Percentiles rank a stretch among this genome's conserved stretches.
Evolutionary conservation across 2,888 invertebrate genomes (phyloP).

Genomic region (Rhogogaster chlorosoma): DNA sequence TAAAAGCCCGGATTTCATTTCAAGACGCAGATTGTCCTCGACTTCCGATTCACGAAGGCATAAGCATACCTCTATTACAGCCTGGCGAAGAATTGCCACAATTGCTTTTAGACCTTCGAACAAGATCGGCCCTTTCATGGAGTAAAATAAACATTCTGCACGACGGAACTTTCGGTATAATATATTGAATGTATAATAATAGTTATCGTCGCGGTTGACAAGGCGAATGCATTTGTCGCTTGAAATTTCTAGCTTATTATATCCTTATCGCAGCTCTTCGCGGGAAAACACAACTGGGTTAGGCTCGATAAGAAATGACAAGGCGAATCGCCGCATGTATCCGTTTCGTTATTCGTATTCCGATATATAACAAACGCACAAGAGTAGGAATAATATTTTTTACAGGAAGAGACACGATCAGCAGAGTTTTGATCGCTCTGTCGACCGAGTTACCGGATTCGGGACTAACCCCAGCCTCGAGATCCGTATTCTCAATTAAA

Average conservation of each 20-base stretch:
- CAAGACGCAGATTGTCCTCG: slow-evolving; percentile 89
- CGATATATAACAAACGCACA: neutral
- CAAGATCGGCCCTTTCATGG: slow-evolving; percentile 85
- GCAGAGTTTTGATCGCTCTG: slow-evolving; percentile 82
- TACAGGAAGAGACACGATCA: slow-evolving; percentile 83
- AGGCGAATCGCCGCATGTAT: neutral
- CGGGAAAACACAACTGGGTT: slow-evolving; percentile 39
- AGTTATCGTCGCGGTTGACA: neutral
- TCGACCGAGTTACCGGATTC: slow-evolving; percentile 79
- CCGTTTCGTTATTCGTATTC: neutral
- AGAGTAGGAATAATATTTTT: slow-evolving; percentile 49
- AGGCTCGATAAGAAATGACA: slow-evolving; percentile 3
- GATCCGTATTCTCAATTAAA: slow-evolving; percentile 80
- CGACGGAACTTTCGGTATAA: slow-evolving; percentile 85
- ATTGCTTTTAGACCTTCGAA: slow-evolving; percentile 87
- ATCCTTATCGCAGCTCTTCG: slow-evolving; percentile 56
- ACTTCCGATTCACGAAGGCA: slow-evolving; percentile 83
- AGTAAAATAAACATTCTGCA: slow-evolving; percentile 86
- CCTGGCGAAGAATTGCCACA: slow-evolving; percentile 89
- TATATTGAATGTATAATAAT: neutral
- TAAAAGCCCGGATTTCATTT: slow-evolving; percentile 22
- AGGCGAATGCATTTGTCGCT: neutral
- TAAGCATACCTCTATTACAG: slow-evolving; percentile 86
- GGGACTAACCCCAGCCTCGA: slow-evolving; percentile 77
- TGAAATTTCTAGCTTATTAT: neutral